Evolutionary conservation across 2,113 vertebrate genomes (phyloP).

Genomic region (Manacus vitellinus): DNA sequence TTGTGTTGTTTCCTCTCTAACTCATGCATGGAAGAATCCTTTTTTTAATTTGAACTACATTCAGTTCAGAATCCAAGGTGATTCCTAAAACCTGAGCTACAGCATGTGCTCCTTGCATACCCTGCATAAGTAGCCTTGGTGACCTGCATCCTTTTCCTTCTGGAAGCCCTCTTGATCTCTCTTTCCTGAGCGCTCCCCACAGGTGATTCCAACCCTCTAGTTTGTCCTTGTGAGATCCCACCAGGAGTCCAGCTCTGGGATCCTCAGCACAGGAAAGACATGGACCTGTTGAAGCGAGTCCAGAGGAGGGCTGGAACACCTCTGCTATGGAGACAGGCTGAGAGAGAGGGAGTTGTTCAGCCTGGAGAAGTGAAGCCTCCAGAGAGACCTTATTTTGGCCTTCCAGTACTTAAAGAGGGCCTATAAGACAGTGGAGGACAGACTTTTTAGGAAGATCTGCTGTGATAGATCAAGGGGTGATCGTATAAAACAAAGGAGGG

Average conservation of each 20-base stretch:
- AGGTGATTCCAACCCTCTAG: not conserved
- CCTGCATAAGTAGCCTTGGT: not conserved
- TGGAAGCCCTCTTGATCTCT: not conserved
- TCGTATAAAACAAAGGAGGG: not conserved
- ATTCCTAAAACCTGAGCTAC: not conserved
- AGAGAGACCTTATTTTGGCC: rapidly evolving
- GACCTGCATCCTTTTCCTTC: not conserved
- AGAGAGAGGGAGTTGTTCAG: not conserved
- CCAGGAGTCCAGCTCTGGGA: not conserved
- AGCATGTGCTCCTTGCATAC: not conserved
- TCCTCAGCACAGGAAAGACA: rapidly evolving
- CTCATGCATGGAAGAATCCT: slow-evolving; percentile 11
- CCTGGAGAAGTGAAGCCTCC: not conserved
- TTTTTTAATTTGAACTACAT: not conserved
- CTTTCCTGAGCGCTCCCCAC: not conserved
- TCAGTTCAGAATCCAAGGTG: not conserved
- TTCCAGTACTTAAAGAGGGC: not conserved
- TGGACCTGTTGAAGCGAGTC: rapidly evolving
- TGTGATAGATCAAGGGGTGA: rapidly evolving
- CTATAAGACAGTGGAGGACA: not conserved
- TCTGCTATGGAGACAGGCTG: not conserved
- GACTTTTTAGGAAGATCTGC: not conserved
- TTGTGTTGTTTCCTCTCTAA: slow-evolving; percentile 69
- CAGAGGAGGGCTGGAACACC: not conserved
- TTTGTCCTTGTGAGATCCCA: not conserved